phyloP scores from a whole-genome alignment of 1,140 invertebrate species.

The Pteromalus puparum region DNA sequence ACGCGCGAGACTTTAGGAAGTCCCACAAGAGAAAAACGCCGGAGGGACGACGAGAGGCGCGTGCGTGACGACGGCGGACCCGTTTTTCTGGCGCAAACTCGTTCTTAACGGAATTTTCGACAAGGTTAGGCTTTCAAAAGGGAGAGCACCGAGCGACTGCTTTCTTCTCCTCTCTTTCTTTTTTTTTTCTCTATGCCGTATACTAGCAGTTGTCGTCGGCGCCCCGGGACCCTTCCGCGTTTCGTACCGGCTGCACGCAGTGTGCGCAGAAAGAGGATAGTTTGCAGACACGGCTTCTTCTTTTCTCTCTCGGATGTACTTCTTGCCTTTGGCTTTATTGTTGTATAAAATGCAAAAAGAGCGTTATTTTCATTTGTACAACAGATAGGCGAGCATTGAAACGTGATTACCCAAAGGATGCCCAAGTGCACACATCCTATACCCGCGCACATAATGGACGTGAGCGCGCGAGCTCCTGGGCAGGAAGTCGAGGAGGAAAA shows the following conservation, averaged over 20 bases:
- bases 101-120: slow-evolving; percentile 44
- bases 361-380: too few relatives aligned
- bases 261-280: not conserved
- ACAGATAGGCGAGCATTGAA: too few relatives aligned
- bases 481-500: slow-evolving; percentile 41
- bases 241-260: not conserved
- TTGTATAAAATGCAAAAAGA: too few relatives aligned
- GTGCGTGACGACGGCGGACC: not conserved
- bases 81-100: slow-evolving; percentile 38
- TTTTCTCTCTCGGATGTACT: not conserved
- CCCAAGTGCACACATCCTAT: not conserved
- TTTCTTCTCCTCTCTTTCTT: not conserved
- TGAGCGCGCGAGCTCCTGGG: not conserved
- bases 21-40: slow-evolving; percentile 19
- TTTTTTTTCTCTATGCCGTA: not conserved
- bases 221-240: too few relatives aligned
- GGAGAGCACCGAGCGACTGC: not conserved
- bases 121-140: slow-evolving; percentile 46
- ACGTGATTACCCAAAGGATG: not conserved
- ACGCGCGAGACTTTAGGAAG: not conserved
- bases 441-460: too few relatives aligned
- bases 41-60: not conserved
- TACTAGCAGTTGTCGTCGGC: not conserved
- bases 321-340: too few relatives aligned
- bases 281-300: not conserved